Conservation (phyloP, 2,113 vertebrate species). For the Rhinopithecus roxellana region DNA sequence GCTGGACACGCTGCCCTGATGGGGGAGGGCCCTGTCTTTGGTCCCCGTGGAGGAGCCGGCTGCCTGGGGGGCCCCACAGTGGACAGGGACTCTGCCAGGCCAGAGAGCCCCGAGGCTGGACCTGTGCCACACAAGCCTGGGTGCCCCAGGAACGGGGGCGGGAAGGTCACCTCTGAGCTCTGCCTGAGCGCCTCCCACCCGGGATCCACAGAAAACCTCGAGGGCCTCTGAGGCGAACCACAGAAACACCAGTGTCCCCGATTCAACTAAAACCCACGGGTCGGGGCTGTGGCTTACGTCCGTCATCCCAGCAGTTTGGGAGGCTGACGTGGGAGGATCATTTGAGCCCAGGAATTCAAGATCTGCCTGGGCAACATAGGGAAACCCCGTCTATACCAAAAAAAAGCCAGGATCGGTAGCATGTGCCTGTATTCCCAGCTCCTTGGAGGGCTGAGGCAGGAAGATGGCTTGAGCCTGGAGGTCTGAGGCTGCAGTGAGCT, state of each 20-base stretch:
- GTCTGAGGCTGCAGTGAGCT: too few relatives aligned
- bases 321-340: too few relatives aligned
- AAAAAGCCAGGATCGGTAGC: too few relatives aligned
- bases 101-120: rapidly evolving
- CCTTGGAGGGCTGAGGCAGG: too few relatives aligned
- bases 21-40: background rate
- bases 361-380: too few relatives aligned
- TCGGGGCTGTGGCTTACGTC: rapidly evolving
- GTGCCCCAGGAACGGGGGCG: background rate
- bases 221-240: background rate
- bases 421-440: too few relatives aligned
- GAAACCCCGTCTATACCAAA: too few relatives aligned
- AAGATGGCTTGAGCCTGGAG: too few relatives aligned
- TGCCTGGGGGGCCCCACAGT: too few relatives aligned
- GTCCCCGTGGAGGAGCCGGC: background rate
- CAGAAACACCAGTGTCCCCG: background rate
- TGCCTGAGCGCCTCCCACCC: rapidly evolving
- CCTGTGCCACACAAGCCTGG: background rate
- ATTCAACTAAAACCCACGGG: background rate
- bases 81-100: too few relatives aligned
- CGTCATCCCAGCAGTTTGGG: too few relatives aligned
- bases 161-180: background rate
- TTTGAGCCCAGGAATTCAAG: too few relatives aligned
- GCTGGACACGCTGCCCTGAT: background rate
- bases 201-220: background rate